Evolutionary conservation across 2,113 vertebrate genomes (phyloP).

Genomic region (Phycodurus eques): DNA sequence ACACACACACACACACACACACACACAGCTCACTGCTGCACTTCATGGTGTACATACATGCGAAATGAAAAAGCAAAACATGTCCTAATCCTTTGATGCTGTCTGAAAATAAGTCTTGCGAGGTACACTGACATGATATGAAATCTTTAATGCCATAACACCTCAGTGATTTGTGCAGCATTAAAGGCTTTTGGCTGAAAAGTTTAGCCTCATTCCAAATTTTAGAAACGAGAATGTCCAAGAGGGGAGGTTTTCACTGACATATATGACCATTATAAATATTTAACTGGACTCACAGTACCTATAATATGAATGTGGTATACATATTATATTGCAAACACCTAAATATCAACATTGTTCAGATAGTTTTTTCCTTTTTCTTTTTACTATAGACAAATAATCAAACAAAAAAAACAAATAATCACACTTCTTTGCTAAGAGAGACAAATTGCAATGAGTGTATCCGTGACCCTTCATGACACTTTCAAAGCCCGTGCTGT

Average conservation of each 20-base stretch:
- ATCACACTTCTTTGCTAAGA: too few relatives aligned
- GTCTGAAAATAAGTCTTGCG: background rate
- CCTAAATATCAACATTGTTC: too few relatives aligned
- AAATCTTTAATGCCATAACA: background rate
- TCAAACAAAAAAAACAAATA: too few relatives aligned
- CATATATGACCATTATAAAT: too few relatives aligned
- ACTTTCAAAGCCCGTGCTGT: slow-evolving; percentile 13
- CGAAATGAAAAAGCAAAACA: background rate
- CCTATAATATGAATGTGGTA: too few relatives aligned
- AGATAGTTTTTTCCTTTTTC: too few relatives aligned
- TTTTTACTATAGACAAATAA: too few relatives aligned
- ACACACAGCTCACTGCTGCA: background rate
- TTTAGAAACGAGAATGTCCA: background rate
- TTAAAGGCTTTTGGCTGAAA: background rate
- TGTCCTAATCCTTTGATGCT: background rate
- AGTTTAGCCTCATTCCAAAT: background rate
- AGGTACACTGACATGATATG: background rate
- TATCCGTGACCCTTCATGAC: background rate
- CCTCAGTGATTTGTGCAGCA: background rate
- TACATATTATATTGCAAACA: too few relatives aligned
- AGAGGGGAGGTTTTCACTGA: too few relatives aligned
- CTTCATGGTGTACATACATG: background rate
- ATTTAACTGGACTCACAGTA: too few relatives aligned
- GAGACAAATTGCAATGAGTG: too few relatives aligned
- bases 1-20: background rate